Evolutionary conservation across 2,888 invertebrate species (phyloP).

Genomic region (Mythimna loreyi): DNA sequence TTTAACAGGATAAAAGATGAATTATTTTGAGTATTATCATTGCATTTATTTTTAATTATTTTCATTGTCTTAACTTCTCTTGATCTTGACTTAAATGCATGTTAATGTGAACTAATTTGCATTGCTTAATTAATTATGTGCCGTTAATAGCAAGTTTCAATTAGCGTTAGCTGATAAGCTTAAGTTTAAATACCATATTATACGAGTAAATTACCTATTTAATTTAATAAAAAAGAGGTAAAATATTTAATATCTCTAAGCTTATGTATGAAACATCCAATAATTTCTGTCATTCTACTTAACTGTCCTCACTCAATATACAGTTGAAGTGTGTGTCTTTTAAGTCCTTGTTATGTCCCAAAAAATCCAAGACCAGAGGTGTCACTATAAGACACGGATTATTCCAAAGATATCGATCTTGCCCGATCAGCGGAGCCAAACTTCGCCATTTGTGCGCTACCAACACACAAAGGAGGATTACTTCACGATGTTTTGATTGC

Average conservation of each 20-base stretch:
- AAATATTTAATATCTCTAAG: too few species aligned
- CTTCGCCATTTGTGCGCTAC: constrained; percentile 77
- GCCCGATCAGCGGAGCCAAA: constrained; percentile 66
- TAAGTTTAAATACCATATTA: neutral
- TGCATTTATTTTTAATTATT: too few species aligned
- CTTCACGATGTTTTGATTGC: constrained; percentile 86
- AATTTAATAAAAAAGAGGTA: too few species aligned
- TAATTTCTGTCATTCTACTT: too few species aligned
- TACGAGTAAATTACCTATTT: too few species aligned
- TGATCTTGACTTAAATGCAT: neutral
- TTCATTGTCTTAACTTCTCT: neutral
- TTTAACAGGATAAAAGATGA: constrained; percentile 42
- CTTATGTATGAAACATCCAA: too few species aligned
- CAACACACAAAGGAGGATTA: constrained; percentile 80
- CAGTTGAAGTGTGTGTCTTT: neutral
- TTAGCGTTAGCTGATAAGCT: constrained; percentile 4
- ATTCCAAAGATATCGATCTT: constrained; percentile 80
- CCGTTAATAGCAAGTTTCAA: neutral
- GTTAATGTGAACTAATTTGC: constrained; percentile 22
- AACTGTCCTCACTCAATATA: too few species aligned
- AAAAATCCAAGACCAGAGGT: constrained; percentile 31
- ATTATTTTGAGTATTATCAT: constrained; percentile 4
- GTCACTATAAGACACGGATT: constrained; percentile 73
- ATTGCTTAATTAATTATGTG: neutral
- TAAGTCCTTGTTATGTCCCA: constrained; percentile 28